These are phyloP conservation scores for Camelus bactrianus DNA, from an alignment of 2,113 vertebrate genomes.

Conservation along the genomic window DNA sequence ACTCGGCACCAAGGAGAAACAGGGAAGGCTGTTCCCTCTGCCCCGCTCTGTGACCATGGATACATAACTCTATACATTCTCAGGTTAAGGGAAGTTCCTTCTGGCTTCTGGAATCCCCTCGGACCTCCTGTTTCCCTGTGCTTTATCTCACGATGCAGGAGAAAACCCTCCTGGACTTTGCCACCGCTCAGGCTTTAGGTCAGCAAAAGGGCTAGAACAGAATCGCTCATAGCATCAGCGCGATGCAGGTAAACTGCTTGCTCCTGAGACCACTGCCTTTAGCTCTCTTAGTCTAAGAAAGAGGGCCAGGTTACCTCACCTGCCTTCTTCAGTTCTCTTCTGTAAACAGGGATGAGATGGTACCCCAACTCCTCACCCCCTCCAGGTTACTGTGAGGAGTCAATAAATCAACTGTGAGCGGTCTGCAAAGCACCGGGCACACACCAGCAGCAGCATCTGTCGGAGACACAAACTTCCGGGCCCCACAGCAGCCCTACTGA, in stretches of 20 bases:
- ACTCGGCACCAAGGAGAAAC: neutral
- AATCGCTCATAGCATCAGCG: accelerated
- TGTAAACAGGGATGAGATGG: neutral
- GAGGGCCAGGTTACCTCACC: neutral
- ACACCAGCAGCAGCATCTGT: neutral
- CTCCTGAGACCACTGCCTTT: neutral
- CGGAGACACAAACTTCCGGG: neutral
- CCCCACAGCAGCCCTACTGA: neutral
- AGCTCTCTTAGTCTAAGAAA: neutral
- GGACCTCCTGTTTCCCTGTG: neutral
- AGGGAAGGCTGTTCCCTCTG: neutral
- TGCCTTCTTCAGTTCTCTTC: neutral
- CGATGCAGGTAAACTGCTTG: neutral
- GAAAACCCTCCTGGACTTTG: neutral
- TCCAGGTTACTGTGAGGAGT: neutral
- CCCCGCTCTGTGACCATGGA: neutral
- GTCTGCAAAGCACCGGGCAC: neutral
- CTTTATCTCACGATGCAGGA: neutral
- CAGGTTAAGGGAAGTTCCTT: neutral
- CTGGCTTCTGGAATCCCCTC: neutral
- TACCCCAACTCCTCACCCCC: neutral
- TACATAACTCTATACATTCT: neutral
- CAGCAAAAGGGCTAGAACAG: neutral
- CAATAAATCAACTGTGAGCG: neutral
- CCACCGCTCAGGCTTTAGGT: neutral